Base-by-base conservation (phyloP, 1,140 invertebrate species). In the Meloidogyne chitwoodi region DNA sequence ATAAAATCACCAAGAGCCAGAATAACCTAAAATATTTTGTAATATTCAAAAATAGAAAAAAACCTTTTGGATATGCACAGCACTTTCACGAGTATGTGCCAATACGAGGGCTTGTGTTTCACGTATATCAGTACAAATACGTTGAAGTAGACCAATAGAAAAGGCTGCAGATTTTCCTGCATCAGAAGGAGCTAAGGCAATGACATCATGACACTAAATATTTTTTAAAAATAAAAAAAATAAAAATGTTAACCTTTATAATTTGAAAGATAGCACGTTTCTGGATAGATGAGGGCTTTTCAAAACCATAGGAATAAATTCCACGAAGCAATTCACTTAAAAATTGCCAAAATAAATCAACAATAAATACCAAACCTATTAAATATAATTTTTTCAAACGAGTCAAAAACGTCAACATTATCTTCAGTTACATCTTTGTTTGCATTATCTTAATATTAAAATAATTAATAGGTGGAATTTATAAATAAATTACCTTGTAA, bases 131-230 rank as follows among this genome's bases (percentile, higher is more conserved):
- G 93, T 95, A 84, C 99, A 96, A 69, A 99, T 87, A 1, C 92
- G 92, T 87, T 99, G 96, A 16, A 99, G 90, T 85, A 98, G 94
- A 0, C 94, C 92, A 85, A 99, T 96, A 0, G 95, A 95, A 88
- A 99, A 99, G 65, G 96, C 98, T 3, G 96, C 96, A 0, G 96
- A 99, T 91, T 99, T 99, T 79, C 96, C 96, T 14, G 96, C 99
- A 89, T 96, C 96, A 61, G 96, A 99, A 86, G 99, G 96, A 5
- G 96, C 95, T 89, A 99, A 96, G 16, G 95, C 95, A 88, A 99
- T 99, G 0, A 98, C 95, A 90, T 99, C 96, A 83, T 94, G 90
- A 16, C 95, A 95, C 29, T 31, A 6, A 31, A 31, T 31, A 31
- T 3, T 31, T 31, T n/a, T n/a, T n/a, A n/a, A 31, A 31, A 31